phyloP scores from a whole-genome alignment of 2,888 invertebrate genomes.

The Trichogramma dendrolimi region DNA sequence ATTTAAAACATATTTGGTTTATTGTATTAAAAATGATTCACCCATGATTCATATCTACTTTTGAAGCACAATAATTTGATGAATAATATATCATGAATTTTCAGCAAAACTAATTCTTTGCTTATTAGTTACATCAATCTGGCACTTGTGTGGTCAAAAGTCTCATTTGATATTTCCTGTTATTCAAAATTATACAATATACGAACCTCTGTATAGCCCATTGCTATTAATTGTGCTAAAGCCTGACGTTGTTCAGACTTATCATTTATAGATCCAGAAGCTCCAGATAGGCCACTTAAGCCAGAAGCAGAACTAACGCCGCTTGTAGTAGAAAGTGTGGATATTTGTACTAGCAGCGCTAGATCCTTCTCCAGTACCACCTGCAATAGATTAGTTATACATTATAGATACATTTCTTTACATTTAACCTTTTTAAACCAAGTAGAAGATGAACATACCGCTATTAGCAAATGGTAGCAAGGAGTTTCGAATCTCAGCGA shows the following conservation, averaged over 20 bases:
- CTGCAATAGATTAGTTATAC: conserved; percentile 20
- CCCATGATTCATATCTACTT: conserved; percentile 20
- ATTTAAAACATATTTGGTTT: conserved; percentile 10
- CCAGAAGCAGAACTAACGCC: conserved; percentile 62
- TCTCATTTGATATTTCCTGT: neutral
- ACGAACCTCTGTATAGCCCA: conserved; percentile 72
- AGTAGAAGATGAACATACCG: conserved; percentile 36
- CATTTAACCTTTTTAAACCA: neutral
- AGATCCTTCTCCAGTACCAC: conserved; percentile 62
- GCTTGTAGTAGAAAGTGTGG: conserved; percentile 61
- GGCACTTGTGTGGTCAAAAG: neutral
- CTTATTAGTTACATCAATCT: too few species aligned
- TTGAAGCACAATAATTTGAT: conserved; percentile 13
- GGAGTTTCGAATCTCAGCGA: conserved; percentile 81
- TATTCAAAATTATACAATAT: neutral
- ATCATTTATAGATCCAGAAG: conserved; percentile 61
- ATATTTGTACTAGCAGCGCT: conserved; percentile 75
- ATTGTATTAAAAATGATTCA: conserved; percentile 9
- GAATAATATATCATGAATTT: too few species aligned
- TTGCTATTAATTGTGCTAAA: conserved; percentile 63
- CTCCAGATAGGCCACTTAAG: conserved; percentile 58
- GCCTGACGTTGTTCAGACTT: conserved; percentile 65
- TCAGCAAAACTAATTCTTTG: too few species aligned
- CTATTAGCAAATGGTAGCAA: conserved; percentile 75
- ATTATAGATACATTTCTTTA: neutral